Evolutionary conservation across 1,140 invertebrate genomes (phyloP), one percentile per base, ranked within the genome.

Genomic region (Musca domestica): DNA sequence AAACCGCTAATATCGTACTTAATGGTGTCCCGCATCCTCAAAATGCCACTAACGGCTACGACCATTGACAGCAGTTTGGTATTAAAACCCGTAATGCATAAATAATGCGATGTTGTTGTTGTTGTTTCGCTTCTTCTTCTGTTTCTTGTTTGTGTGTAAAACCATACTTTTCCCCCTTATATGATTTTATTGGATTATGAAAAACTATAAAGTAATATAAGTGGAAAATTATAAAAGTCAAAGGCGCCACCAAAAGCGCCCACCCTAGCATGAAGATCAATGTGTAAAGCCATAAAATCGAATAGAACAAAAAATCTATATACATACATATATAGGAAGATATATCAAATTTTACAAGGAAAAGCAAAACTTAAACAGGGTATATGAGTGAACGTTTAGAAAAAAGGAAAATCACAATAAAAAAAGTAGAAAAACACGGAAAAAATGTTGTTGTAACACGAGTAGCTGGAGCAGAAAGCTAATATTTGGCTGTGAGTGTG

Each of bases 201-300:
- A 58, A 58, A 61, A 6, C 27, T 20, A 61, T 61, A 34, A 61
- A 61, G 14, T 41, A 41, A 61, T 34, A 61, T 61, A 61, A 34
- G 56, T 27, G 14, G 17, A 61, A 61, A 61, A 61, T 61, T 61
- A 61, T 61, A 61, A 61, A 61, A 61, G 56, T 61, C 56, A 61
- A 61, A 61, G 56, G 56, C 56, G 56, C 56, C 56, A 61, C 56
- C 19, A 61, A 61, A 41, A 61, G 34, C 56, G 41, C 27, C 56
- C 56, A 61, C 56, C 56, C 56, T 19, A 30, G 56, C 27, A 34
- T 41, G n/a, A 61, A n/a, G 27, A 41, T 41, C 34, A 41, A 41
- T 41, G 34, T 41, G 56, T 19, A 61, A 61, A 61, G 56, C 20
- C 27, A 61, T 61, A 61, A 41, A 41, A 41, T 41, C 2, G 34